Evolutionary conservation across 2,888 invertebrate genomes (phyloP).

Genomic region (Ypsolopha sequella): DNA sequence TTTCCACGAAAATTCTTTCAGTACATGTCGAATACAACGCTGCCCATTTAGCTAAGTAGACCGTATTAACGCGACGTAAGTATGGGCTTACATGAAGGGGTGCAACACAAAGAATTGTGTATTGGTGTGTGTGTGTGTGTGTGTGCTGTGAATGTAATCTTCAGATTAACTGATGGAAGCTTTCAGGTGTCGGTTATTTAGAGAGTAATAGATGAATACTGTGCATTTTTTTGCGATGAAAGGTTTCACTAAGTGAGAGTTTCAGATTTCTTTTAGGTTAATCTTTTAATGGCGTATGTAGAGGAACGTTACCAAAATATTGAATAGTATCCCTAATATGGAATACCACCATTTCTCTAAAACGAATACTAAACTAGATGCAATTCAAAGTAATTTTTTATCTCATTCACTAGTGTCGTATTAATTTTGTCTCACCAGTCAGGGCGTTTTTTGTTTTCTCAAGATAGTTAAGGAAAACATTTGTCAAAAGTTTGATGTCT

Average conservation of each 20-base stretch:
- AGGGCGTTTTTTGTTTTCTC: too few species aligned
- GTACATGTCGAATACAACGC: background rate
- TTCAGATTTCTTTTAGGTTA: background rate
- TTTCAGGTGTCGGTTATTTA: background rate
- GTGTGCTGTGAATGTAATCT: background rate
- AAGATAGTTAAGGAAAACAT: too few species aligned
- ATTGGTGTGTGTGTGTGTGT: background rate
- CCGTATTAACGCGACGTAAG: background rate
- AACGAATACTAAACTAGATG: too few species aligned
- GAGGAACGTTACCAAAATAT: too few species aligned
- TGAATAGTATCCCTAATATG: too few species aligned
- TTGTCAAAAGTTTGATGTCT: too few species aligned
- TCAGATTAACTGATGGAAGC: conserved; percentile 2
- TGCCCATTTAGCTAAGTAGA: background rate
- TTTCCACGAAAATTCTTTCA: background rate
- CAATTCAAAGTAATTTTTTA: too few species aligned
- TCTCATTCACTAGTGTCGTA: too few species aligned
- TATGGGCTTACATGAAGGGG: conserved; percentile 2
- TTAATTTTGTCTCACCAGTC: too few species aligned
- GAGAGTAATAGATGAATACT: too few species aligned
- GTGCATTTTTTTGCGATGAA: background rate
- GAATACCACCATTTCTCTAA: too few species aligned
- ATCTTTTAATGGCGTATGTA: too few species aligned
- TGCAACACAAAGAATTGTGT: background rate
- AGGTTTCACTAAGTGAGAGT: background rate